Conservation (phyloP, 2,888 invertebrate genomes). For the Drosophila paracracens region DNA sequence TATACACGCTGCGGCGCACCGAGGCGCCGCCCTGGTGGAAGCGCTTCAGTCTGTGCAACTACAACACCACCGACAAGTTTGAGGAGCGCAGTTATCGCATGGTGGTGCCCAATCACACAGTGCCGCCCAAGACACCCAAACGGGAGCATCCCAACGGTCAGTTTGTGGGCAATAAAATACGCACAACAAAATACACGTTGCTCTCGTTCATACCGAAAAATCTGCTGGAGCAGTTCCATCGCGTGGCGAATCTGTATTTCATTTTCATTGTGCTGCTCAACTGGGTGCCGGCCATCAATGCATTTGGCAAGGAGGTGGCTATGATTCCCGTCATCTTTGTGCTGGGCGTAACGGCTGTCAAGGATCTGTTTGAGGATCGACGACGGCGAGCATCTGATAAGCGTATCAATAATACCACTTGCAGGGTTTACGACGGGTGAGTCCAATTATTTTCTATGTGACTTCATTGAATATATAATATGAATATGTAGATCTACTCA, state of each 20-base stretch:
- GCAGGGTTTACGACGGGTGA: slow-evolving; percentile 96
- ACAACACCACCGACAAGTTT: slow-evolving; percentile 87
- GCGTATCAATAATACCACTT: slow-evolving; percentile 96
- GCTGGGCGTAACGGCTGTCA: slow-evolving; percentile 96
- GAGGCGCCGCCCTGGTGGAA: slow-evolving; percentile 91
- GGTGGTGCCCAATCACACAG: slow-evolving; percentile 94
- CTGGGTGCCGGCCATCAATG: slow-evolving; percentile 97
- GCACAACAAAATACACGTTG: slow-evolving; percentile 97
- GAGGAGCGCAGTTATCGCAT: slow-evolving; percentile 90
- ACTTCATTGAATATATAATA: neutral
- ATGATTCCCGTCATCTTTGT: slow-evolving; percentile 98
- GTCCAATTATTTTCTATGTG: slow-evolving; percentile 67
- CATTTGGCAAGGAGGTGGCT: slow-evolving; percentile 97
- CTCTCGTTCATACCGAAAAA: slow-evolving; percentile 98
- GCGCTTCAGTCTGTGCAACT: slow-evolving; percentile 87
- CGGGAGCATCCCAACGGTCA: slow-evolving; percentile 94
- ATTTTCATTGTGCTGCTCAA: slow-evolving; percentile 97
- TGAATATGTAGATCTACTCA: neutral
- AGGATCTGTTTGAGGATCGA: slow-evolving; percentile 97
- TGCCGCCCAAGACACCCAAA: slow-evolving; percentile 92
- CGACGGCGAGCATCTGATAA: slow-evolving; percentile 95
- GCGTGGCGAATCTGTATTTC: slow-evolving; percentile 99
- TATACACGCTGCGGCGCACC: slow-evolving; percentile 93
- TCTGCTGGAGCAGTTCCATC: slow-evolving; percentile 98
- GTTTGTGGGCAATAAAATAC: slow-evolving; percentile 93